Conservation (phyloP, 2,113 vertebrate genomes). For the Tachycineta bicolor region DNA sequence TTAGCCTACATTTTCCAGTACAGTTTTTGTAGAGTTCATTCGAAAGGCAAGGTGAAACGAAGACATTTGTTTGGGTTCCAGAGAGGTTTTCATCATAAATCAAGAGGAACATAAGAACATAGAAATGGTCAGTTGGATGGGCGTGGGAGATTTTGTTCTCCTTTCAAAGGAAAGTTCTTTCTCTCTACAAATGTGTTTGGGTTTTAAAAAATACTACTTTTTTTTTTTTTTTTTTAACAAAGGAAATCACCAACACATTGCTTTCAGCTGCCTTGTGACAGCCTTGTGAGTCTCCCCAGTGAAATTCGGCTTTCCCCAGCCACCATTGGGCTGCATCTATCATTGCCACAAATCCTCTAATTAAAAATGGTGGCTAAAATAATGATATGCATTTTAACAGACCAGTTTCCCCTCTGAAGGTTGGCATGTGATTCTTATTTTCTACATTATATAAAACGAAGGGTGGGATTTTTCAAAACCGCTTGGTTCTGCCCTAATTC, state of each 20-base stretch:
- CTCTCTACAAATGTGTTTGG: not conserved
- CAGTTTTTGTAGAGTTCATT: not conserved
- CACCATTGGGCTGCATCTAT: not conserved
- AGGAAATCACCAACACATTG: not conserved
- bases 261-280: not conserved
- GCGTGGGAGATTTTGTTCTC: not conserved
- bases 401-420: not conserved
- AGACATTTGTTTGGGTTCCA: not conserved
- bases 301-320: not conserved
- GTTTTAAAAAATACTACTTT: not conserved
- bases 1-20: not conserved
- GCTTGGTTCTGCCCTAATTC: constrained; percentile 11
- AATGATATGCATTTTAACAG: not conserved
- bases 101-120: not conserved
- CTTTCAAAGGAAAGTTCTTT: not conserved
- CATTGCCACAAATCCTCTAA: not conserved
- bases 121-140: not conserved
- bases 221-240: accelerated
- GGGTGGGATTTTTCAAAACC: constrained; percentile 49
- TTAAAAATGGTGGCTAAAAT: constrained; percentile 1
- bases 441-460: not conserved
- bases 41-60: not conserved
- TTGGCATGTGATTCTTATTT: constrained; percentile 45
- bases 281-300: not conserved
- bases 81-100: not conserved